A percentile compares a stretch with the other conserved stretches of the same genome.
These are phyloP conservation scores for Crotophaga sulcirostris DNA, from an alignment of 2,113 vertebrate genomes.

Conservation along the genomic window DNA sequence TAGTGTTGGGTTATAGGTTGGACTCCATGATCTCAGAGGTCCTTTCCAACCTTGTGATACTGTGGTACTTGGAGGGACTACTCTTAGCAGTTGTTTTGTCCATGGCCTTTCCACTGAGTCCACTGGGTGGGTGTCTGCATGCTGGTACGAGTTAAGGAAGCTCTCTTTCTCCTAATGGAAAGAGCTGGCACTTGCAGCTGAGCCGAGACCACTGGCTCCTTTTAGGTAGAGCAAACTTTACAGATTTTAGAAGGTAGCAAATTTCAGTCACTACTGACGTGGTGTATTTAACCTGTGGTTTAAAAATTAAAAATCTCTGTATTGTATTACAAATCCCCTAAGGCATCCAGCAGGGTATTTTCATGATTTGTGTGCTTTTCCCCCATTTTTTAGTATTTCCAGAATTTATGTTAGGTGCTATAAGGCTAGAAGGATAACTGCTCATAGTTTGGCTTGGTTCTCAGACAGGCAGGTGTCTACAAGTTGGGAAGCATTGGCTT, in stretches of 20 bases:
- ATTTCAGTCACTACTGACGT: neutral
- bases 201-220: neutral
- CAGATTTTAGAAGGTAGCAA: neutral
- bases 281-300: neutral
- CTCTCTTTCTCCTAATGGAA: neutral
- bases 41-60: too few species aligned
- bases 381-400: neutral
- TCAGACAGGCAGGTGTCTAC: neutral
- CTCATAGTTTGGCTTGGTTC: neutral
- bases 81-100: neutral
- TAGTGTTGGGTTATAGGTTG: too few species aligned
- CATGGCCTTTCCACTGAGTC: neutral
- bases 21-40: too few species aligned
- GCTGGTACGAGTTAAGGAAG: neutral
- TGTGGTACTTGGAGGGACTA: neutral
- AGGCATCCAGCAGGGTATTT: neutral
- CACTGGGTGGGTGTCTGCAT: accelerated
- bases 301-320: neutral
- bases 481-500: neutral
- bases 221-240: neutral
- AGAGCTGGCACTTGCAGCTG: neutral
- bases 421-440: neutral
- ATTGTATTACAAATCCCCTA: neutral
- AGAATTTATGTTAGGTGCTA: neutral
- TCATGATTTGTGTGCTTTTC: neutral